These are phyloP conservation scores for Felis catus DNA, from an alignment of 2,113 vertebrate genomes.

Conservation along the genomic window DNA sequence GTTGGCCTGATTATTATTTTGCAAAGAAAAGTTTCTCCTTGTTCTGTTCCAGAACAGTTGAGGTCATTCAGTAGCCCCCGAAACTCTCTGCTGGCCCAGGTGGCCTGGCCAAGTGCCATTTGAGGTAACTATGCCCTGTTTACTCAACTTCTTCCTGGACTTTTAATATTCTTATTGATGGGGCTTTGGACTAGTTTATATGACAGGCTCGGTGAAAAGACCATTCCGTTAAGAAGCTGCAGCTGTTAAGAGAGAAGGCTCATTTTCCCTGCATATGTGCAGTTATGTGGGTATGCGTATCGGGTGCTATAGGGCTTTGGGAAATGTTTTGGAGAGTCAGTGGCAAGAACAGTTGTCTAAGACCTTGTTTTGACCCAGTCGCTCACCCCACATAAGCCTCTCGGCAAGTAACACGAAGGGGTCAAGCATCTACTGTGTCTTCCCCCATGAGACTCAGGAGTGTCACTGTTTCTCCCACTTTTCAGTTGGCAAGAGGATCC, in stretches of 20 bases:
- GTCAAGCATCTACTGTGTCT: constrained; percentile 54
- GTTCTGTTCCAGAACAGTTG: neutral
- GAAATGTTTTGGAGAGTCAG: neutral
- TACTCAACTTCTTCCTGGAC: neutral
- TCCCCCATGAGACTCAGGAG: neutral
- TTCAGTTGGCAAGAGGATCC: neutral
- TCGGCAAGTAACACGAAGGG: neutral
- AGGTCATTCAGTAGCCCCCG: neutral
- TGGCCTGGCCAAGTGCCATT: neutral
- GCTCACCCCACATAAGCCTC: neutral
- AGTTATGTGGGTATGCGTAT: neutral
- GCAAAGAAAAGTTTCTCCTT: neutral
- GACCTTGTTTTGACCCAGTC: constrained; percentile 38
- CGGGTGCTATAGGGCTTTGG: neutral
- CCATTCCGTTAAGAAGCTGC: neutral
- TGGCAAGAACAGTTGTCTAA: constrained; percentile 58
- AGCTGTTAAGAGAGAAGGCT: constrained; percentile 28
- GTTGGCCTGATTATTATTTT: neutral
- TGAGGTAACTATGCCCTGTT: neutral
- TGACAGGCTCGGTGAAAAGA: neutral
- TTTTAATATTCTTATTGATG: neutral
- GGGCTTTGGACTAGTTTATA: neutral
- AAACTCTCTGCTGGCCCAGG: neutral
- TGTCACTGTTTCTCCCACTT: neutral
- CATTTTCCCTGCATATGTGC: neutral